A percentile compares a stretch with the other conserved stretches of the same genome.
phyloP scores from a whole-genome alignment of 2,113 vertebrate species.

The Proteles cristata region DNA sequence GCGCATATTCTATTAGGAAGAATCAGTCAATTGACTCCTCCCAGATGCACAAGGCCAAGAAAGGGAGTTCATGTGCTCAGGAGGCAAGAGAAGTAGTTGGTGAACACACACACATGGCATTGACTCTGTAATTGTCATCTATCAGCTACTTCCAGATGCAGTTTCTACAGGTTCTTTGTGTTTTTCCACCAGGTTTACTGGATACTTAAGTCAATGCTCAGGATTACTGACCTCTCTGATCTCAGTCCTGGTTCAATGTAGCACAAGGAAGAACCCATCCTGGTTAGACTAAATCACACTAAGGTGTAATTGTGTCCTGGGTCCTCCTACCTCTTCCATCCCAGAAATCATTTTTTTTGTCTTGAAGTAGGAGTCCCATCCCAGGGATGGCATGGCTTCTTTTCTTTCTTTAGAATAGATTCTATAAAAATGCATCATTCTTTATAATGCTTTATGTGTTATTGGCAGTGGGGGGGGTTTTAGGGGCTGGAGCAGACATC shows the following conservation, averaged over 20 bases:
- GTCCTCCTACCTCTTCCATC: neutral
- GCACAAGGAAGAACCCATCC: neutral
- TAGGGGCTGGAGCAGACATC: neutral
- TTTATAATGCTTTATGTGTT: neutral
- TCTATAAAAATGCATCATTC: constrained; percentile 2
- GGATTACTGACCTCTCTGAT: neutral
- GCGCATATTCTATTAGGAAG: neutral
- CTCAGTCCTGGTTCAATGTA: neutral
- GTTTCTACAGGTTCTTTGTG: neutral
- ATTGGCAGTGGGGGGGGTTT: neutral
- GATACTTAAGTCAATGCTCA: neutral
- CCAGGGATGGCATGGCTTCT: neutral
- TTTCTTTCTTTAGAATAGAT: neutral
- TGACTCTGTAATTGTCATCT: neutral
- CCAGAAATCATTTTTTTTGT: neutral
- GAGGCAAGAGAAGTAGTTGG: neutral
- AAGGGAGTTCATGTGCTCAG: neutral
- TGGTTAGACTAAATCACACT: neutral
- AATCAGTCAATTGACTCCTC: neutral
- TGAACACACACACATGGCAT: rapidly evolving
- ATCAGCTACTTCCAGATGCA: neutral
- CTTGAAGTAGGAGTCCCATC: constrained; percentile 1
- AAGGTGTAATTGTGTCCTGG: neutral
- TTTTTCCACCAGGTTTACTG: neutral
- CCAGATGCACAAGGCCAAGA: neutral